phyloP scores from a whole-genome alignment of 1,140 invertebrate species.

The Procambarus clarkii region DNA sequence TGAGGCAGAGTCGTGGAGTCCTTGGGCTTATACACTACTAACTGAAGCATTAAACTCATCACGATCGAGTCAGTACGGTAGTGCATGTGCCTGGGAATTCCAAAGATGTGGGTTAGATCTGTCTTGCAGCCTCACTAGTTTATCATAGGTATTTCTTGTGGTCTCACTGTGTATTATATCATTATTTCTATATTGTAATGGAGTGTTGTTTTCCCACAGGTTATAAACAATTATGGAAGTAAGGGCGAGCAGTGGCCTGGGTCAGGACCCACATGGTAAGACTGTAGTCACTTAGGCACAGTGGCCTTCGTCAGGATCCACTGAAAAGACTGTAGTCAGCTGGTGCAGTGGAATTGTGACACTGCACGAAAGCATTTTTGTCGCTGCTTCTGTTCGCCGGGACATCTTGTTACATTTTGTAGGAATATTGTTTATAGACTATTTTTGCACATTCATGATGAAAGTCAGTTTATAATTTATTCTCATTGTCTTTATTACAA shows the following conservation, averaged over 20 bases:
- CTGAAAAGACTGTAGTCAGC: too few species aligned
- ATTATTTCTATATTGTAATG: too few species aligned
- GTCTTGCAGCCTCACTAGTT: too few species aligned
- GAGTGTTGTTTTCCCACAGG: slow-evolving; percentile 42
- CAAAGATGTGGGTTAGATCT: too few species aligned
- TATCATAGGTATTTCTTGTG: too few species aligned
- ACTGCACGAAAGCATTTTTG: background rate
- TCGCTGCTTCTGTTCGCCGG: background rate
- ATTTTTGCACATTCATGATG: slow-evolving; percentile 33
- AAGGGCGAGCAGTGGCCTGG: slow-evolving; percentile 61
- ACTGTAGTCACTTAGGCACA: background rate
- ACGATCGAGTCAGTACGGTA: too few species aligned
- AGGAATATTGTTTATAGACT: slow-evolving; percentile 43
- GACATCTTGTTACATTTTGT: slow-evolving; percentile 33
- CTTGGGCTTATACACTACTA: too few species aligned
- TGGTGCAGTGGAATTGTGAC: too few species aligned
- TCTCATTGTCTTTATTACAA: background rate
- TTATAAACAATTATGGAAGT: slow-evolving; percentile 57
- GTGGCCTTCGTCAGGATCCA: background rate
- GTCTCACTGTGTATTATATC: too few species aligned
- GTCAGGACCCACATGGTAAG: slow-evolving; percentile 48
- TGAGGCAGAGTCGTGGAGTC: too few species aligned
- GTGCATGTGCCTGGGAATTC: too few species aligned
- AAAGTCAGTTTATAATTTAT: background rate
- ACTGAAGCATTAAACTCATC: too few species aligned